These are phyloP conservation scores for Malthinus flaveolus DNA, from an alignment of 2,888 invertebrate genomes.

Conservation along the genomic window DNA sequence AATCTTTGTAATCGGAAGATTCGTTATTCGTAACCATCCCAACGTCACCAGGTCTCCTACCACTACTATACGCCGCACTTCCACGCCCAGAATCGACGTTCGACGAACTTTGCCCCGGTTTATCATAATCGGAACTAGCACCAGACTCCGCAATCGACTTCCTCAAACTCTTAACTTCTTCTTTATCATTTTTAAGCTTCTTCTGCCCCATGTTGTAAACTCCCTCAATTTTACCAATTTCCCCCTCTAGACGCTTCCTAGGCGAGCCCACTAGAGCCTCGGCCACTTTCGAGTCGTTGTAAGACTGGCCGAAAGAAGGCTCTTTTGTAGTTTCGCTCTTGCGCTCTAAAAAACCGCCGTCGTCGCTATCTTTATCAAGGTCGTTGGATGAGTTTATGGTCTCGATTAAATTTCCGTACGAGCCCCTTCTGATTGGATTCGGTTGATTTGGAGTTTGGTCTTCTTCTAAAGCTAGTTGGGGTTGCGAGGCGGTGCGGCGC, in stretches of 20 bases:
- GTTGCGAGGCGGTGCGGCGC: slow-evolving; percentile 67
- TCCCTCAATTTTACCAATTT: slow-evolving; percentile 57
- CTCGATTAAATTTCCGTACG: slow-evolving; percentile 65
- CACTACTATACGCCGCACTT: slow-evolving; percentile 80
- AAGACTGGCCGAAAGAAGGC: slow-evolving; percentile 17
- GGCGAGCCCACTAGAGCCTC: slow-evolving; percentile 49
- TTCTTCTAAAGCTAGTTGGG: slow-evolving; percentile 64
- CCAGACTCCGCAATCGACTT: slow-evolving; percentile 60
- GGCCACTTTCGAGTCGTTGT: slow-evolving; percentile 39
- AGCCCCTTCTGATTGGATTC: slow-evolving; percentile 57
- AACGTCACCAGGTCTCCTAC: slow-evolving; percentile 62
- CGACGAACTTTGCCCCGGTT: slow-evolving; percentile 71
- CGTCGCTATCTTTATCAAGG: slow-evolving; percentile 61
- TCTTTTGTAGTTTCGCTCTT: slow-evolving; percentile 27
- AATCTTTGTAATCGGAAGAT: slow-evolving; percentile 57
- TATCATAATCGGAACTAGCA: slow-evolving; percentile 75
- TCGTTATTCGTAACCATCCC: slow-evolving; percentile 62
- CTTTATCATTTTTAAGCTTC: slow-evolving; percentile 54
- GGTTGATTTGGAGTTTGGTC: slow-evolving; percentile 53
- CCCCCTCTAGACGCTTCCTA: slow-evolving; percentile 45
- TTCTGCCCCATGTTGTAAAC: slow-evolving; percentile 62
- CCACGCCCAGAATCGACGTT: slow-evolving; percentile 80
- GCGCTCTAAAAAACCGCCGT: slow-evolving; percentile 61
- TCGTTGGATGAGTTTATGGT: slow-evolving; percentile 35
- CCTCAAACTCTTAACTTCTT: slow-evolving; percentile 56